Evolutionary conservation across 2,888 invertebrate species (phyloP).

Genomic region (Plutella xylostella): DNA sequence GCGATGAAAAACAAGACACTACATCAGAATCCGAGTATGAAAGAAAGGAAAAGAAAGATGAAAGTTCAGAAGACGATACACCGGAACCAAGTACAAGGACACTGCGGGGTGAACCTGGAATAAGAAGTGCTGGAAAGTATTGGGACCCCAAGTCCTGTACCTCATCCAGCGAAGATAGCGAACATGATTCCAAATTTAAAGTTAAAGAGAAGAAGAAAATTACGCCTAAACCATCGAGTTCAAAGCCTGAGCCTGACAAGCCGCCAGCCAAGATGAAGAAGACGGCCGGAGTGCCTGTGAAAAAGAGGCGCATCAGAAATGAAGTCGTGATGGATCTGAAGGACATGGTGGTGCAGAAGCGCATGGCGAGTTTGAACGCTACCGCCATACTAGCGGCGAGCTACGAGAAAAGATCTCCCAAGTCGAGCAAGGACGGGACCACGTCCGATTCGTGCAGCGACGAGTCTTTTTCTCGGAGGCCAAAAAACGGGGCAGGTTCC

Average conservation of each 20-base stretch:
- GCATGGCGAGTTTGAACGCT: slow-evolving; percentile 93
- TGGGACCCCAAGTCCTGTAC: slow-evolving; percentile 84
- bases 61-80: slow-evolving; percentile 67
- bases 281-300: slow-evolving; percentile 49
- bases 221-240: slow-evolving; percentile 28
- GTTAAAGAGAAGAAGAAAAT: slow-evolving; percentile 53
- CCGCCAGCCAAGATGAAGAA: slow-evolving; percentile 58
- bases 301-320: slow-evolving; percentile 69
- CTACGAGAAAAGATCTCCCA: slow-evolving; percentile 79
- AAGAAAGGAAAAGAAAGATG: slow-evolving; percentile 49
- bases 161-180: slow-evolving; percentile 70
- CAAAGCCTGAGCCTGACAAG: slow-evolving; percentile 63
- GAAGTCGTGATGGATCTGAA: slow-evolving; percentile 83
- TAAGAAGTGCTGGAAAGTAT: slow-evolving; percentile 82
- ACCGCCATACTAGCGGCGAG: slow-evolving; percentile 91
- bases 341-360: slow-evolving; percentile 88
- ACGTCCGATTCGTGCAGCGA: slow-evolving; percentile 69
- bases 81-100: slow-evolving; percentile 62
- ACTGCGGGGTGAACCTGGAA: slow-evolving; percentile 78
- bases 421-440: slow-evolving; percentile 67
- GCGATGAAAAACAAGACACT: slow-evolving; percentile 47
- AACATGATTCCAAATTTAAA: slow-evolving; percentile 49
- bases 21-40: slow-evolving; percentile 65
- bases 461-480: slow-evolving; percentile 61
- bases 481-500: slow-evolving; percentile 64